A percentile compares a stretch with the other conserved stretches of the same genome.
Evolutionary conservation across 2,797 vertebrate species (phyloP).

Genomic region (Pipistrellus pygmaeus): DNA sequence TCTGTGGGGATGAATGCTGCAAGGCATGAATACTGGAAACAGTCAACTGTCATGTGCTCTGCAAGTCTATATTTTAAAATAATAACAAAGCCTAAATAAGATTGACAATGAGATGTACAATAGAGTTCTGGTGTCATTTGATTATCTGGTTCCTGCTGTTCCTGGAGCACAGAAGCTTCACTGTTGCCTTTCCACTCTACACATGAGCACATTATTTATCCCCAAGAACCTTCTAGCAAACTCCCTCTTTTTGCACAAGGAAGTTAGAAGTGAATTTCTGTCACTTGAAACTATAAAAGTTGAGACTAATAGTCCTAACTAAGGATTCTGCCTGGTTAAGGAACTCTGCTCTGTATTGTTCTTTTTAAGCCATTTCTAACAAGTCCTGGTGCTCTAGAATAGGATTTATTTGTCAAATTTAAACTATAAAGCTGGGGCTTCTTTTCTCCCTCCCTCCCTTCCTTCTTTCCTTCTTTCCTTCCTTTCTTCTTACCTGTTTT

Average conservation of each 20-base stretch:
- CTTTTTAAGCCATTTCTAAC: neutral
- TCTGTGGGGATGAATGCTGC: neutral
- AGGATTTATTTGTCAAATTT: neutral
- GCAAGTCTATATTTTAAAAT: neutral
- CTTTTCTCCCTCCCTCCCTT: accelerated
- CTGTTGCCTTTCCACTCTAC: neutral
- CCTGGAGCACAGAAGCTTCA: neutral
- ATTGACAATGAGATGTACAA: neutral
- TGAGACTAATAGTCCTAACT: neutral
- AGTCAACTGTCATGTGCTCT: neutral
- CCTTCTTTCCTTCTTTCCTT: no score
- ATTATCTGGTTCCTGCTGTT: neutral
- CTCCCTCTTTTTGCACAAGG: neutral
- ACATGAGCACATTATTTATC: neutral
- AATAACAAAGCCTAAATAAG: neutral
- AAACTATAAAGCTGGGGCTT: neutral
- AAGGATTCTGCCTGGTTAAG: conserved; percentile 19
- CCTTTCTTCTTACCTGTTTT: no score
- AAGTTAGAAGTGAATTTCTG: neutral
- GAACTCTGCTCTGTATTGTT: neutral
- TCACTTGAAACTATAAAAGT: neutral
- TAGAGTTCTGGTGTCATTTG: neutral
- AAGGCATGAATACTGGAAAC: neutral
- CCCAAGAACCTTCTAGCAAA: neutral
- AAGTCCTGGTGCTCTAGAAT: neutral